Base-by-base conservation (phyloP, 2,888 invertebrate genomes). In the Hetaerina titia region DNA sequence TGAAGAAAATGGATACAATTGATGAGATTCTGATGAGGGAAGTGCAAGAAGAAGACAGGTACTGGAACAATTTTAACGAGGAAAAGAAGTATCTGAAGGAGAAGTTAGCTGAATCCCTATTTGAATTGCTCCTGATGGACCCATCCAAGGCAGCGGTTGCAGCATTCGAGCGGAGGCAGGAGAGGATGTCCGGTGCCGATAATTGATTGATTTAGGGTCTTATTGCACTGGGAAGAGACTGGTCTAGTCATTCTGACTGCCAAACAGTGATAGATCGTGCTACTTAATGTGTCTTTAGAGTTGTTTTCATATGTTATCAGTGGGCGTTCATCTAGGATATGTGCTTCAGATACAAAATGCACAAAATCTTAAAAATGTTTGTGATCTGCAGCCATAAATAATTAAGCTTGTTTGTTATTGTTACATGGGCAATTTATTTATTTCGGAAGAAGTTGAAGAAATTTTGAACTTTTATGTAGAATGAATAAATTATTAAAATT, bases 41-140 rank as follows among this genome's bases (percentile, higher is more conserved):
- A 96, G 97, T 98, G 94, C 98, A 97, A 96, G 97, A 97, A 94
- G 98, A 98, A 96, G 98, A 98, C 96, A 97, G 97, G 22, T 97
- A 98, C 95, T 98, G 98, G 98, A 98, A 98, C 0, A 98, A 98
- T 96, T 98, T 98, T 96, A 98, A 98, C 96, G 97, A 97, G 92
- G 98, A 98, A 96, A 98, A 98, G 96, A 96, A 97, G 45, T 97
- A 97, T 74, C 98, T 98, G 45, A 98, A 98, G 96, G 97, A 96
- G 95, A 96, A 97, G 95, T 96, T 97, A 25, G 96, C 98, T 1
- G 97, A 97, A 95, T 97, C 97, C 95, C 97, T 98, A 96, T 97
- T 98, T 95, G 97, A 97, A 95, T 96, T 97, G 95, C 96, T 97
- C 95, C 96, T 98, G 57, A 96, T 96, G 22, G 97, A 98, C 95